Conservation (phyloP, 64 coral and sea anemone genomes). For the Montipora efflorescens region DNA sequence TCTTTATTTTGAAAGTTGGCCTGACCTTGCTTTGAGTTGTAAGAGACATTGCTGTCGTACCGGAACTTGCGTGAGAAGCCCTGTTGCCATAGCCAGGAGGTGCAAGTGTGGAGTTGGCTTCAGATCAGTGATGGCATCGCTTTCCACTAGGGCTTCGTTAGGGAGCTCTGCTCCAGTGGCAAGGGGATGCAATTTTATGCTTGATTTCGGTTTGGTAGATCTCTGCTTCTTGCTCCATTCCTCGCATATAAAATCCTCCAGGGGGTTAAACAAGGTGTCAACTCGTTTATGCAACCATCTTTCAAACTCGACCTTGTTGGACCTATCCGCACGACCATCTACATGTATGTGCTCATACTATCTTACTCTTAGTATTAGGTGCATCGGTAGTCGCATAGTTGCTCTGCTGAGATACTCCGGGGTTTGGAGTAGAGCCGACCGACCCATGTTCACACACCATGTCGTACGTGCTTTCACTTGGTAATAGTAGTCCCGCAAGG, state of each 20-base stretch:
- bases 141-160: background rate
- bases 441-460: constrained; percentile 12
- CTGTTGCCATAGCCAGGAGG: too few relatives aligned
- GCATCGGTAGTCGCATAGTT: background rate
- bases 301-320: background rate
- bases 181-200: background rate
- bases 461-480: background rate
- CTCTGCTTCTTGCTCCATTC: background rate
- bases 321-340: background rate
- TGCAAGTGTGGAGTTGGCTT: too few relatives aligned
- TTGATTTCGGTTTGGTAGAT: background rate
- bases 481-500: background rate
- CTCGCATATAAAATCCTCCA: constrained; percentile 16
- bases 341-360: background rate
- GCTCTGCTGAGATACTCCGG: constrained; percentile 22
- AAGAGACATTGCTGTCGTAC: too few relatives aligned
- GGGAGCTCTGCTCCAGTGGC: background rate
- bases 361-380: too few relatives aligned
- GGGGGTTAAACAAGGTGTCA: constrained; percentile 24
- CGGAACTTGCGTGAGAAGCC: too few relatives aligned
- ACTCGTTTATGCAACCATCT: constrained; percentile 12
- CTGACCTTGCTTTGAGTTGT: too few relatives aligned
- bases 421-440: constrained; percentile 10
- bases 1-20: background rate
- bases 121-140: too few relatives aligned